Percentiles rank a stretch among this genome's conserved stretches.
phyloP scores from a whole-genome alignment of 2,113 vertebrate genomes.

The Zootoca vivipara region DNA sequence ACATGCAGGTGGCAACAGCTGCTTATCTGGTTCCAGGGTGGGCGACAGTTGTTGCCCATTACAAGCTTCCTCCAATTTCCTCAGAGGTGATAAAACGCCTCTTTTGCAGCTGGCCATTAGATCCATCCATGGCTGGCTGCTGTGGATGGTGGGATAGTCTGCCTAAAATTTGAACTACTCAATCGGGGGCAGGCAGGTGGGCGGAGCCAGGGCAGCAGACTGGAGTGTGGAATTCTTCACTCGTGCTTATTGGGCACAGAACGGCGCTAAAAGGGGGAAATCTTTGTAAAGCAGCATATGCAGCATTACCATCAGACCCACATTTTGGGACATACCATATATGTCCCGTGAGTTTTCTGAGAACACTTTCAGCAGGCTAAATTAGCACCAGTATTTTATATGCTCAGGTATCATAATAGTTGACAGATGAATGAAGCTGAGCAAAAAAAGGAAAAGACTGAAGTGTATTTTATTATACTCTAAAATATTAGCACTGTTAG shows the following conservation, averaged over 20 bases:
- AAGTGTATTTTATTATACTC: not conserved
- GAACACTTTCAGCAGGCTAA: not conserved
- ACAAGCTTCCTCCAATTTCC: no score
- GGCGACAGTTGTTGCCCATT: no score
- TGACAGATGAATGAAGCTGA: slow-evolving; percentile 4
- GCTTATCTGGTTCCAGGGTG: no score
- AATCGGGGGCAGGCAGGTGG: no score
- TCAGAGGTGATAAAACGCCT: no score
- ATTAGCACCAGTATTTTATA: not conserved
- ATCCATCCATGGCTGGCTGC: no score
- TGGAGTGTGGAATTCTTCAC: no score
- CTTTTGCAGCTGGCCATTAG: no score
- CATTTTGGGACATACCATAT: not conserved
- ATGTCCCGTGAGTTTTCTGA: not conserved
- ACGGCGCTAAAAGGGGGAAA: not conserved
- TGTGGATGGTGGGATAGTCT: no score
- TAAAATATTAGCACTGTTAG: not conserved
- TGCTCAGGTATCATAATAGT: not conserved
- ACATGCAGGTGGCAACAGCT: not conserved
- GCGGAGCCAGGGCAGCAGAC: no score
- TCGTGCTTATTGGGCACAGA: no score
- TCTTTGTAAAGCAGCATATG: not conserved
- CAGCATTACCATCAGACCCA: not conserved
- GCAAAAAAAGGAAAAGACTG: not conserved
- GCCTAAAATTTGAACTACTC: no score